Evolutionary conservation across 2,888 invertebrate species (phyloP).

Genomic region (Oscheius sp.): DNA sequence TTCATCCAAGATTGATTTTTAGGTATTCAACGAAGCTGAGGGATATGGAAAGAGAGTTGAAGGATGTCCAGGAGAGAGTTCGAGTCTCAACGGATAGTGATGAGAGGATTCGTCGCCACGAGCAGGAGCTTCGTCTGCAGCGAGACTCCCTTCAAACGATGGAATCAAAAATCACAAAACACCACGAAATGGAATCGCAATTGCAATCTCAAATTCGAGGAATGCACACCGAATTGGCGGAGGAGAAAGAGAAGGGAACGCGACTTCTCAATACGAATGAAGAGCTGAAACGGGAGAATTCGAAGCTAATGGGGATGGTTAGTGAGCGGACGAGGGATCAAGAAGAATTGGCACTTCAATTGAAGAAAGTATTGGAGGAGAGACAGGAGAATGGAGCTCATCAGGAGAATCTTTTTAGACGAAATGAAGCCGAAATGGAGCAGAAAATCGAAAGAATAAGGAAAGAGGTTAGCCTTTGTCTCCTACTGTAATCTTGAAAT

Average conservation of each 20-base stretch:
- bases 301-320: constrained; percentile 15
- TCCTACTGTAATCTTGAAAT: not conserved
- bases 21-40: constrained; percentile 24
- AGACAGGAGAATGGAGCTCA: constrained; percentile 50
- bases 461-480: constrained; percentile 39
- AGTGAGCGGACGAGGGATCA: constrained; percentile 26
- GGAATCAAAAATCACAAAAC: constrained; percentile 24
- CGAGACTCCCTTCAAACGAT: constrained; percentile 14
- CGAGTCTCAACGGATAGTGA: constrained; percentile 18
- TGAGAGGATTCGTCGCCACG: constrained; percentile 10
- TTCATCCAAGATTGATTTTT: not conserved
- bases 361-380: constrained; percentile 78
- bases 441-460: constrained; percentile 79
- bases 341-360: constrained; percentile 78
- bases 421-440: constrained; percentile 79
- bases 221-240: constrained; percentile 26
- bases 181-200: constrained; percentile 11
- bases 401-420: constrained; percentile 40
- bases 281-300: constrained; percentile 7
- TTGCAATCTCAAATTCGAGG: constrained; percentile 21
- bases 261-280: not conserved
- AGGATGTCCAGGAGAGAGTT: constrained; percentile 29
- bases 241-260: constrained; percentile 15
- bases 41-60: constrained; percentile 41
- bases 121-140: constrained; percentile 29